Evolutionary conservation across 1,140 invertebrate genomes (phyloP).

Genomic region (Geopemphigus sp.): DNA sequence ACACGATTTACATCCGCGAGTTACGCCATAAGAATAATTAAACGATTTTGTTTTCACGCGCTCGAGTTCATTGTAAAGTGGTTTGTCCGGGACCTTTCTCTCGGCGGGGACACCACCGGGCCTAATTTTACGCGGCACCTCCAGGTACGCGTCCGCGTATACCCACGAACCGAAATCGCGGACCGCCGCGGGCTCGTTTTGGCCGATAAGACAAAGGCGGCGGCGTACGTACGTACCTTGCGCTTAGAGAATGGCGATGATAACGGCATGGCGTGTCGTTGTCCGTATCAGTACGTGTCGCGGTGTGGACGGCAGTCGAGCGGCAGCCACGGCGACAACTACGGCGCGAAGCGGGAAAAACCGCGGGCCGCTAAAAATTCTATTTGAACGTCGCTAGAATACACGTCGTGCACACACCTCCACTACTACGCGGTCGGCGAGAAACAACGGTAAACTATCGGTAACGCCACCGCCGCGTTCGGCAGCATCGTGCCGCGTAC

Average conservation of each 20-base stretch:
- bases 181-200: too few relatives aligned
- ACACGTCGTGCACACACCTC: background rate
- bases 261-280: background rate
- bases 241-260: background rate
- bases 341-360: background rate
- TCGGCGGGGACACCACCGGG: background rate
- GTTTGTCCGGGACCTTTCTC: background rate
- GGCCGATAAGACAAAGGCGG: too few relatives aligned
- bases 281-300: background rate
- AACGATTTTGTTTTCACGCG: too few relatives aligned
- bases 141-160: background rate
- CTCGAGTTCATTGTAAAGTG: too few relatives aligned
- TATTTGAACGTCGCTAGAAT: too few relatives aligned
- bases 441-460: slow-evolving; percentile 9
- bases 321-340: background rate
- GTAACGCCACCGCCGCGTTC: slow-evolving; percentile 1
- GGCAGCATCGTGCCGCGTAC: slow-evolving; percentile 29
- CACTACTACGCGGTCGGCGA: background rate
- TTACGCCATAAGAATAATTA: too few relatives aligned
- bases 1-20: too few relatives aligned
- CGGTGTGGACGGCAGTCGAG: background rate
- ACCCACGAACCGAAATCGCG: background rate
- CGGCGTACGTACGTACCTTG: too few relatives aligned
- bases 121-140: background rate
- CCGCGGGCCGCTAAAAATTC: background rate